Percentiles rank a stretch among this genome's conserved stretches.
Conservation (phyloP, 1,140 invertebrate species). For the Telenomus remus region DNA sequence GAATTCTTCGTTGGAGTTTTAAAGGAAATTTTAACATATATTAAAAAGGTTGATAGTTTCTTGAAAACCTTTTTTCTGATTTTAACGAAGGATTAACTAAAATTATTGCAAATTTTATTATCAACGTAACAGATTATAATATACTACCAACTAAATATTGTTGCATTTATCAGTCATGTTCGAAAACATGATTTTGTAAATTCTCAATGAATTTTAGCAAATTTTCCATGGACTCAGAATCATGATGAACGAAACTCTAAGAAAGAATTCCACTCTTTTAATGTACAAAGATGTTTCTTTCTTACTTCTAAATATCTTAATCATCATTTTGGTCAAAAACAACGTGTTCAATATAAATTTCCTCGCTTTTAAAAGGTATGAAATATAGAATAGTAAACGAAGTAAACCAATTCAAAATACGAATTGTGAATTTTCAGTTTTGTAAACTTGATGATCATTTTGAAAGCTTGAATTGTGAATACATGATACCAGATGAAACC, state of each 20-base stretch:
- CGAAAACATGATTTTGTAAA: too few species aligned
- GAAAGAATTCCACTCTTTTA: conserved; percentile 39
- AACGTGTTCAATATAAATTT: not conserved
- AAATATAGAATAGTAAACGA: not conserved
- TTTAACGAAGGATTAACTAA: not conserved
- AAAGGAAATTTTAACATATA: conserved; percentile 1
- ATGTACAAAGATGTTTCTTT: conserved; percentile 48
- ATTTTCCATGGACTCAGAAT: too few species aligned
- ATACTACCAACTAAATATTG: not conserved
- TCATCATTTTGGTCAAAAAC: conserved; percentile 11
- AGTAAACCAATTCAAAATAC: not conserved
- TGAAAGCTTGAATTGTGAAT: too few species aligned
- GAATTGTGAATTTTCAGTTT: not conserved
- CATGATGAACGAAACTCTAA: conserved; percentile 26
- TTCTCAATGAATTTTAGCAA: conserved; percentile 9
- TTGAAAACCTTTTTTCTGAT: not conserved
- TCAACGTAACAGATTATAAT: not conserved
- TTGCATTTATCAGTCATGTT: too few species aligned
- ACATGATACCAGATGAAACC: too few species aligned
- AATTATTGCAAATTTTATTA: not conserved
- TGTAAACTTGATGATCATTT: too few species aligned
- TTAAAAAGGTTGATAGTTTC: too few species aligned
- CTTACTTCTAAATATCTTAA: conserved; percentile 1
- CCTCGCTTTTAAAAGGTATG: not conserved
- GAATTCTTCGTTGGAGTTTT: conserved; percentile 51